Base-by-base conservation (phyloP, 1,140 invertebrate species). In the Solen grandis region DNA sequence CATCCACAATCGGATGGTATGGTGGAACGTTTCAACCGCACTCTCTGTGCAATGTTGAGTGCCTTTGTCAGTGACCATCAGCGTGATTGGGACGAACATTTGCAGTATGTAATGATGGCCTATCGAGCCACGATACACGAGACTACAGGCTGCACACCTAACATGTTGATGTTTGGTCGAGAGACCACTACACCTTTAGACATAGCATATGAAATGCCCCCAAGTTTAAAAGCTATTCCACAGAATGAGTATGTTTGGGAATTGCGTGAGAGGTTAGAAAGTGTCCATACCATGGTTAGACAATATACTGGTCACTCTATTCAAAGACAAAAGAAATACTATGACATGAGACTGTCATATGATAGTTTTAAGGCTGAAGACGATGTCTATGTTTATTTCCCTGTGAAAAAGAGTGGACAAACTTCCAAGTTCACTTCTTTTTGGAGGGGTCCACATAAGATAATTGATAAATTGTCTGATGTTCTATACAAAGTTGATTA, bases 31-130 rank as follows among this genome's bases (percentile, higher is more conserved):
- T n/a, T n/a, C n/a, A n/a, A n/a, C n/a, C n/a, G n/a, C n/a, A n/a
- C n/a, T n/a, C n/a, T n/a, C n/a, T n/a, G n/a, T n/a, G n/a, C n/a
- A n/a, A n/a, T n/a, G n/a, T n/a, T n/a, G n/a, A n/a, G n/a, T n/a
- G n/a, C n/a, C n/a, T n/a, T n/a, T n/a, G n/a, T n/a, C n/a, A n/a
- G n/a, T n/a, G 57, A 82, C 0, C 2, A 62, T 65, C 73, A 70
- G 3, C 25, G 31, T 0, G 65, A 82, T 16, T 82, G 50, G 62
- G 80, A 76, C 35, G 36, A 13, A 19, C 60, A 69, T 31, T n/a
- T 72, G n/a, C 72, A n/a, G 10, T 82, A 60, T 60, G 68, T 73
- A 10, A 77, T 73, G 22, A 78, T 83, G 66, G 73, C 33, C 8
- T 83, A 78, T 35, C 29, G 60, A 19, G 25, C 55, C 1, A 29